Evolutionary conservation across 2,888 invertebrate species (phyloP).

Genomic region (Beris chalybata): DNA sequence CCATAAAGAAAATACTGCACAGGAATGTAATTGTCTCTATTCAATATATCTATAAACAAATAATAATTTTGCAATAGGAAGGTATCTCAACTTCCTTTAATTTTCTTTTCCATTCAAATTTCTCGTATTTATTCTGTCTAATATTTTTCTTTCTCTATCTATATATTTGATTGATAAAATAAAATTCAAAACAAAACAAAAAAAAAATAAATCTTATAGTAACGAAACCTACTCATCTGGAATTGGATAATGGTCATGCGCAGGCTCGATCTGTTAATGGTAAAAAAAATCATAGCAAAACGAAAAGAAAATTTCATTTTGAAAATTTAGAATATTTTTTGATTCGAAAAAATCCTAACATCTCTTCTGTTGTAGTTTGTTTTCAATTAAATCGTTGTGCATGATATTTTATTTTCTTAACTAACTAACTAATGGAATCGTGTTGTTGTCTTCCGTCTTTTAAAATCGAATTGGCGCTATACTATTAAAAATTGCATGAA

Average conservation of each 20-base stretch:
- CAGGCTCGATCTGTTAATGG: slow-evolving; percentile 78
- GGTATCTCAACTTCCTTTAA: not conserved
- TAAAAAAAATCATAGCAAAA: slow-evolving; percentile 57
- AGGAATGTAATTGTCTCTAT: not conserved
- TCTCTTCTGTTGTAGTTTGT: not conserved
- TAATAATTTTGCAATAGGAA: slow-evolving; percentile 1
- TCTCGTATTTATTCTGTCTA: slow-evolving; percentile 14
- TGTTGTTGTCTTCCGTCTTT: no score
- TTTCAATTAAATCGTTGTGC: not conserved
- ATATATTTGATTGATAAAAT: slow-evolving; percentile 7
- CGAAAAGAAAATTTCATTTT: not conserved
- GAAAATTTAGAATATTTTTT: slow-evolving; percentile 4
- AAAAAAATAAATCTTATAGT: slow-evolving; percentile 48
- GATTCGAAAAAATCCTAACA: not conserved
- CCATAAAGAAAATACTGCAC: no score
- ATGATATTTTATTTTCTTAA: not conserved
- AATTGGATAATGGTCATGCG: slow-evolving; percentile 63
- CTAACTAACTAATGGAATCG: no score
- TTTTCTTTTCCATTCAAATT: slow-evolving; percentile 3
- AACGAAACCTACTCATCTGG: slow-evolving; percentile 72
- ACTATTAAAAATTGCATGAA: no score
- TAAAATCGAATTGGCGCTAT: no score
- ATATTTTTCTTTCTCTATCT: slow-evolving; percentile 6
- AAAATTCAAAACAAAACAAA: slow-evolving; percentile 10
- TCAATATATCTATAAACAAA: not conserved